These are phyloP conservation scores for Drosophila ogumai DNA, from an alignment of 1,140 invertebrate genomes.

Conservation along the genomic window DNA sequence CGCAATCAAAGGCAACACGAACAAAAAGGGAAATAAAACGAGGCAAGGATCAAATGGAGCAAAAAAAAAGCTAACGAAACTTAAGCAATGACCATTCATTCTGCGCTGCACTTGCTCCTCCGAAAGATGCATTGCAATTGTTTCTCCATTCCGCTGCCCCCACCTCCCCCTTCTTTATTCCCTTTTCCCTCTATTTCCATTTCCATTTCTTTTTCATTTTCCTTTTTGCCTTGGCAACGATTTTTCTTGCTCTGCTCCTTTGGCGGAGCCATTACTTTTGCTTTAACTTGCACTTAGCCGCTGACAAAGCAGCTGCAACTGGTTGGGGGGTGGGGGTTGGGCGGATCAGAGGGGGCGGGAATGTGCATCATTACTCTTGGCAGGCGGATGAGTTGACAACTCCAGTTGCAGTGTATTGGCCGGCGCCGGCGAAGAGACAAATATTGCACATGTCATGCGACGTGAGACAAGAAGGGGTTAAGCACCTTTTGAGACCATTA, in stretches of 20 bases:
- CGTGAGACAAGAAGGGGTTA: slow-evolving; percentile 16
- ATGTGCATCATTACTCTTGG: slow-evolving; percentile 76
- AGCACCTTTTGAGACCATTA: background rate
- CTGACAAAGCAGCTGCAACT: slow-evolving; percentile 67
- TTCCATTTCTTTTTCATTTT: background rate
- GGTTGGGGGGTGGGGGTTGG: background rate
- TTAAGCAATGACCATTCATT: slow-evolving; percentile 68
- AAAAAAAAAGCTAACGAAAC: slow-evolving; percentile 27
- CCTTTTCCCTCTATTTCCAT: slow-evolving; percentile 2
- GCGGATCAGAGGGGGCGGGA: background rate
- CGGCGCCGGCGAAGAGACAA: slow-evolving; percentile 59
- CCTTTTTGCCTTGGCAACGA: slow-evolving; percentile 31
- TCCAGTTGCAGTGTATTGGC: slow-evolving; percentile 65
- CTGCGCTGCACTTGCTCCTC: slow-evolving; percentile 42
- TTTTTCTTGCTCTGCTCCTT: slow-evolving; percentile 47
- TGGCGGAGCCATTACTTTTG: slow-evolving; percentile 71
- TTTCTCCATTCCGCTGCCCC: slow-evolving; percentile 33
- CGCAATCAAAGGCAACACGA: slow-evolving; percentile 20
- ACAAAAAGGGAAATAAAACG: background rate
- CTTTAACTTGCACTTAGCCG: slow-evolving; percentile 78
- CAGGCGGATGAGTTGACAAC: slow-evolving; percentile 73
- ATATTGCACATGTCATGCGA: slow-evolving; percentile 80
- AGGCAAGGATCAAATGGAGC: slow-evolving; percentile 1
- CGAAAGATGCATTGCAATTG: slow-evolving; percentile 62
- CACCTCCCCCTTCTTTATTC: background rate